Evolutionary conservation across 2,113 vertebrate genomes (phyloP), one percentile per base, ranked within the genome.

Genomic region (Stigmatopora nigra): DNA sequence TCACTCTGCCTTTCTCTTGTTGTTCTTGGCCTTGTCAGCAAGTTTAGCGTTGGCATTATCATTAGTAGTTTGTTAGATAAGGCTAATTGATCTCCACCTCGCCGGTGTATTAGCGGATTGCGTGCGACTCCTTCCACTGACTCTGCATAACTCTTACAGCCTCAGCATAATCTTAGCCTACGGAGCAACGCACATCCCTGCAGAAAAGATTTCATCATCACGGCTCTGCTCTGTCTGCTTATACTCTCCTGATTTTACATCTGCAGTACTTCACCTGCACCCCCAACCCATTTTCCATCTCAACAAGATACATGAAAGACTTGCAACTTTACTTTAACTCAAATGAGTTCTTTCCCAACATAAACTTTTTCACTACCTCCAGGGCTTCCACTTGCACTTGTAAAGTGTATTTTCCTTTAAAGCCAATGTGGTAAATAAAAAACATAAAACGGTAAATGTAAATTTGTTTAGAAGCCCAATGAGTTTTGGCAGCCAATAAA

Each of bases 31-130:
- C 5, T 35, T 8, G 64, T 87, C 83, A 82, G 84, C 85, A 71
- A 63, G 38, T 79, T 78, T 77, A 36, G 67, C 64, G 36, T 74
- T 61, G 77, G 71, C 66, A 70, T 85, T 86, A 84, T 84, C 78
- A 85, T 85, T 82, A 83, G 80, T 75, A 78, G 82, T 89, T 86
- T 82, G 78, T 84, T 76, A 84, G 86, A 88, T 88, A 82, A 82
- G 84, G 78, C 84, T 86, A 87, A 90, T 85, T 88, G 87, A 87
- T 83, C 84, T 87, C 77, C 73, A 82, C 75, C 74, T 81, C 78
- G 71, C 65, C 64, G 47, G 72, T 67, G 76, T 80, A 75, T 84
- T 78, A 73, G 78, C 82, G 48, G 68, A 72, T 79, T 78, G 76
- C 72, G 85, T 78, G 80, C 76, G 78, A 64, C 69, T 78, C 73